Conservation (phyloP, 2,888 invertebrate genomes). For the Meganola albula region DNA sequence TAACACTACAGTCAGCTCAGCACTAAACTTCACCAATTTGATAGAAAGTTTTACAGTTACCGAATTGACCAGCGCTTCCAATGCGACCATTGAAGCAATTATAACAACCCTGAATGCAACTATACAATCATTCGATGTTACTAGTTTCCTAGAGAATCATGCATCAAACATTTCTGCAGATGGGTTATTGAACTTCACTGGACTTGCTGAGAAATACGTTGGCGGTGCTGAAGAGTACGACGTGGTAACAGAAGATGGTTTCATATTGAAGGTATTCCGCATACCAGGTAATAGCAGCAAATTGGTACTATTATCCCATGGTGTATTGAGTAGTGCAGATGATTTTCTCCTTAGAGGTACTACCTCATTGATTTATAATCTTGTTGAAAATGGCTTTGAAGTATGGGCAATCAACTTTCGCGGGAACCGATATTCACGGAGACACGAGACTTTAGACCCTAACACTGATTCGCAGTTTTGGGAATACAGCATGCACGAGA, state of each 20-base stretch:
- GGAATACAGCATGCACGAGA: constrained; percentile 1
- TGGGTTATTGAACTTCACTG: constrained; percentile 8
- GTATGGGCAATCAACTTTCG: background rate
- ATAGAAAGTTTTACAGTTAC: no score
- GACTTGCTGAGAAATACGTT: constrained; percentile 9
- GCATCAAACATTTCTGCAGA: constrained; percentile 2
- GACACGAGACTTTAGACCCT: background rate
- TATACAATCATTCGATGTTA: no score
- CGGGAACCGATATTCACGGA: constrained; percentile 1
- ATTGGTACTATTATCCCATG: background rate
- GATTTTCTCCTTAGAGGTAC: background rate
- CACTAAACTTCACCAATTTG: no score
- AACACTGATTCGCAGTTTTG: background rate
- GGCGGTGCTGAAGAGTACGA: constrained; percentile 1
- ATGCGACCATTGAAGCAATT: no score
- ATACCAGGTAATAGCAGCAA: background rate
- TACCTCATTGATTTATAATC: background rate
- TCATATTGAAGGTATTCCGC: background rate
- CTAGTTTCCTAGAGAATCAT: no score
- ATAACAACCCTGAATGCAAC: no score
- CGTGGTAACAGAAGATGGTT: background rate
- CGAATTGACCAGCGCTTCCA: no score
- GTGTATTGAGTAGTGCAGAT: background rate
- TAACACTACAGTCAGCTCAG: no score
- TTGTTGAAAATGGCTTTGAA: background rate